Conservation (phyloP, 2,797 vertebrate genomes). For the Oreortyx pictus region DNA sequence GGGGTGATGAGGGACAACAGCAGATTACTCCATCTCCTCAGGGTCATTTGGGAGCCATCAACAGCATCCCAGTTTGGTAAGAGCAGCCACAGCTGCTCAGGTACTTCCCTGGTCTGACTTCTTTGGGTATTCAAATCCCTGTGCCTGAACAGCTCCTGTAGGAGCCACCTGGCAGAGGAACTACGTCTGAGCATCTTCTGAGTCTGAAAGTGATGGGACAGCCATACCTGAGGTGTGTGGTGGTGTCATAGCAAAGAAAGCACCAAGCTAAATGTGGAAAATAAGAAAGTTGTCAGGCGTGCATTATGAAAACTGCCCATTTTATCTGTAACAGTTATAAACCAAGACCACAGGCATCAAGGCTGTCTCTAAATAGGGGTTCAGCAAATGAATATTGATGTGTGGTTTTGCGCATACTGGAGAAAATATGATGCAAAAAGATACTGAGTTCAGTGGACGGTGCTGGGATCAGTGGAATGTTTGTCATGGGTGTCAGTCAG, state of each 20-base stretch:
- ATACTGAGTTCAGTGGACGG: not conserved
- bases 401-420: not conserved
- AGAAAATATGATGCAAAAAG: not conserved
- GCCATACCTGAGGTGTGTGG: not conserved
- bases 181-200: not conserved
- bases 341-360: not conserved
- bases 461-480: not conserved
- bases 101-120: not conserved
- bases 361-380: not conserved
- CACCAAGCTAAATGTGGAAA: not conserved
- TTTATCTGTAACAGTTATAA: not conserved
- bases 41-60: not conserved
- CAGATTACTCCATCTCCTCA: not conserved
- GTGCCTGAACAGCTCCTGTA: not conserved
- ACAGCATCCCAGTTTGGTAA: not conserved
- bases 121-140: not conserved
- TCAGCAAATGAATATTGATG: not conserved
- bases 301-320: not conserved
- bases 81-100: not conserved
- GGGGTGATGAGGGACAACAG: not conserved
- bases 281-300: not conserved
- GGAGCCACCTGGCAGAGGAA: not conserved
- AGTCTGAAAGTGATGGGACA: not conserved
- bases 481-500: not conserved
- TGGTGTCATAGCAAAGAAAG: not conserved